Conservation (phyloP, 2,888 invertebrate genomes). For the Mythimna ferrago region DNA sequence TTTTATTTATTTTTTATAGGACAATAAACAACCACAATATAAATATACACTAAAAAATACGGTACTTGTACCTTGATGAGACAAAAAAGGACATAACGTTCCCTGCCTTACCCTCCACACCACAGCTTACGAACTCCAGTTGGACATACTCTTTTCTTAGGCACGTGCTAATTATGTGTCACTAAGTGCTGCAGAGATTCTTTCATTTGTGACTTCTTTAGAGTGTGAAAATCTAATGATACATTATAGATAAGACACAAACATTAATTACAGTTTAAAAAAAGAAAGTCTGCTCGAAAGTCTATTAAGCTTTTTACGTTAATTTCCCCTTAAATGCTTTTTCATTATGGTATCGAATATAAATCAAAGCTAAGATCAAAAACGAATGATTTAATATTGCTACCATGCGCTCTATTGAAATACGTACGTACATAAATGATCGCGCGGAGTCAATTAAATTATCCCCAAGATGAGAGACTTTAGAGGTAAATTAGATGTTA, state of each 20-base stretch:
- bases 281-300: neutral
- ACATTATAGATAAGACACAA: no score
- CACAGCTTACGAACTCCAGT: neutral
- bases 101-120: no score
- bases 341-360: constrained; percentile 16
- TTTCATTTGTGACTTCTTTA: no score
- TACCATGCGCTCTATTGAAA: constrained; percentile 50
- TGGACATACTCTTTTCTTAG: neutral
- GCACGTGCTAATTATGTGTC: neutral
- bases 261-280: no score
- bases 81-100: no score
- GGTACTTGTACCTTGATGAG: no score
- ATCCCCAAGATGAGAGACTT: constrained; percentile 71
- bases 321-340: neutral
- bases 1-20: no score
- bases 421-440: constrained; percentile 63
- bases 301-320: neutral
- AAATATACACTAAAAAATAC: no score
- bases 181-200: no score
- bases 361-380: constrained; percentile 33
- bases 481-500: constrained; percentile 75
- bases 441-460: constrained; percentile 66
- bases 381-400: constrained; percentile 40
- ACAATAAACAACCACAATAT: no score
- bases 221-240: no score